phyloP scores from a whole-genome alignment of 2,797 vertebrate species.

The Silurus lanzhouensis region DNA sequence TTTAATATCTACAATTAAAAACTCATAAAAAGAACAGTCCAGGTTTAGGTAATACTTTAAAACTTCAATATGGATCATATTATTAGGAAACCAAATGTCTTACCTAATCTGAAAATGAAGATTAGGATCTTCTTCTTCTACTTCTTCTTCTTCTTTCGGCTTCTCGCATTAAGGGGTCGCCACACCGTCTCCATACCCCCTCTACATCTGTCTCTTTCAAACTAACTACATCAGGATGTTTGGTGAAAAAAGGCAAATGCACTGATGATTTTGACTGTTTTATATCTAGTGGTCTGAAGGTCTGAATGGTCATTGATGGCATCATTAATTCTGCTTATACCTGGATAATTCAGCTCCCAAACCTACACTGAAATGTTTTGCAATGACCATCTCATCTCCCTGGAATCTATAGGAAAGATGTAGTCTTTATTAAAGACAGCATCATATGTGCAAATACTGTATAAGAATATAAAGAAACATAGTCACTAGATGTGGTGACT shows the following conservation, averaged over 20 bases:
- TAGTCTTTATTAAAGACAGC: too few species aligned
- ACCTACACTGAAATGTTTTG: not conserved
- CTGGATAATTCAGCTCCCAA: not conserved
- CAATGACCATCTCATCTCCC: not conserved
- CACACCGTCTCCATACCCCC: too few species aligned
- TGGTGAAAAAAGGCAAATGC: not conserved
- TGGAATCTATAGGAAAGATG: too few species aligned
- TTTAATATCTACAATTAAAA: too few species aligned
- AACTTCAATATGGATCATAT: not conserved
- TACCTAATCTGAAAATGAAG: too few species aligned
- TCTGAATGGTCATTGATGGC: not conserved
- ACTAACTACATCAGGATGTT: not conserved
- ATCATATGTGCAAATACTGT: too few species aligned
- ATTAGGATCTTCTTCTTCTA: too few species aligned
- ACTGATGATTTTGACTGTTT: not conserved
- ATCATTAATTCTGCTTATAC: not conserved
- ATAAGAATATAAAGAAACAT: too few species aligned
- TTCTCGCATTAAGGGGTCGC: too few species aligned
- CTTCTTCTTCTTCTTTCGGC: too few species aligned
- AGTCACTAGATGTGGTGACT: not conserved
- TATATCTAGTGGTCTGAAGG: not conserved
- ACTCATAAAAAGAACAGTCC: too few species aligned
- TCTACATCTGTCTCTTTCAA: too few species aligned
- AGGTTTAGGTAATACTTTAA: not conserved
- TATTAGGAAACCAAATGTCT: not conserved